Evolutionary conservation across 2,113 vertebrate species (phyloP), one percentile per base, ranked within the genome.

Genomic region (Heterotilapia buettikoferi): DNA sequence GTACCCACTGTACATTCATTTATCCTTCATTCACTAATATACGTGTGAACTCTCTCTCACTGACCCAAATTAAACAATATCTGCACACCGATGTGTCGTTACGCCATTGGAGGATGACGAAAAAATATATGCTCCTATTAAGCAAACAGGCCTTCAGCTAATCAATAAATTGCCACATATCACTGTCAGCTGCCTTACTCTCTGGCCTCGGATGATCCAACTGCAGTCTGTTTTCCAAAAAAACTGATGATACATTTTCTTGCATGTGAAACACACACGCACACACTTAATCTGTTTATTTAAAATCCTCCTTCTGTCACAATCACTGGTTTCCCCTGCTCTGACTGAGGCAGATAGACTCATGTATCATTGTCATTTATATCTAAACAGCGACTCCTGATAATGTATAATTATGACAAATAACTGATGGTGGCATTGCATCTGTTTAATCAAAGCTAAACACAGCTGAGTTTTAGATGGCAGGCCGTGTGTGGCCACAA

Each of bases 361-460:
- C 83, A 87, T 94, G 87, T 53, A 90, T 95, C 92, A 93, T 18
- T 89, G 89, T 95, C 90, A 91, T 92, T 89, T 89, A 81, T 76
- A 33, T 89, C 68, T 84, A 40, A 84, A 87, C 84, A 84, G 66
- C 19, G 92, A 91, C 88, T 68, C 59, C 38, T 50, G 88, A 90
- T 89, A 88, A 94, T 8, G 59, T 81, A 89, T 93, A 93, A 95
- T 94, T 92, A 94, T 94, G 94, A 93, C 92, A 93, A 92, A 95
- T 94, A 93, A 95, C 90, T 90, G 89, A 93, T 94, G 93, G 88
- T 33, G 87, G 80, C 43, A 87, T 92, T 92, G 90, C 63, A 84
- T 94, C 87, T 82, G 59, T 88, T 93, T 92, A 93, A 94, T 95
- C 92, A 90, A 85, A 90, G 91, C 88, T 81, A 81, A 24, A 76